These are phyloP conservation scores for Entomobrya proxima DNA, from an alignment of 2,888 invertebrate genomes.

Conservation along the genomic window DNA sequence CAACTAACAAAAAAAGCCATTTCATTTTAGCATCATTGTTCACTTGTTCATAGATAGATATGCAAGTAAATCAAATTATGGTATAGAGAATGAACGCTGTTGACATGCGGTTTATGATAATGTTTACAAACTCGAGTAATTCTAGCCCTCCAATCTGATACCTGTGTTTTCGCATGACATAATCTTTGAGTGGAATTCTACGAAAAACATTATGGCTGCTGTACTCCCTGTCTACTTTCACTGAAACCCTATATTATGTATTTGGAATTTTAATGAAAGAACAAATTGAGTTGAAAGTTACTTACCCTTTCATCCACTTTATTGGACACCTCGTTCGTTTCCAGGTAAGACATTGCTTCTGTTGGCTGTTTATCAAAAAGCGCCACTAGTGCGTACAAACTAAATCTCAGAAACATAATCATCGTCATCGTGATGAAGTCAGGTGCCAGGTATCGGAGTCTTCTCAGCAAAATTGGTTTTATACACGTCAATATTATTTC, in stretches of 20 bases:
- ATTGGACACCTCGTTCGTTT: conserved; percentile 71
- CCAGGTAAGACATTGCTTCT: conserved; percentile 62
- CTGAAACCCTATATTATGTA: not conserved
- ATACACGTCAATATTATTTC: not conserved
- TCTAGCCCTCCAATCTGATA: too few relatives aligned
- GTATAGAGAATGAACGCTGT: too few relatives aligned
- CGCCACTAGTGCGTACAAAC: conserved; percentile 17
- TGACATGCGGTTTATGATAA: too few relatives aligned
- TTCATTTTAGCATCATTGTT: too few relatives aligned
- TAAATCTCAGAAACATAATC: conserved; percentile 8
- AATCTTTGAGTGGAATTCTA: too few relatives aligned
- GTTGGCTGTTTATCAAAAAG: conserved; percentile 28
- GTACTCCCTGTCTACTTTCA: too few relatives aligned
- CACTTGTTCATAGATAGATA: too few relatives aligned
- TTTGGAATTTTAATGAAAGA: not conserved
- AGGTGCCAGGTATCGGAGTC: not conserved
- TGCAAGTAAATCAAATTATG: too few relatives aligned
- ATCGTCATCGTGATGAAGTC: not conserved
- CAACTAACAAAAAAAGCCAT: too few relatives aligned
- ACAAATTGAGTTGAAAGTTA: not conserved
- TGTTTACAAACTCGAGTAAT: too few relatives aligned
- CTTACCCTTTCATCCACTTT: conserved; percentile 66
- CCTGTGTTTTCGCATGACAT: too few relatives aligned
- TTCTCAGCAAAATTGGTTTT: not conserved
- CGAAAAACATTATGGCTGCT: too few relatives aligned